Evolutionary conservation across 2,113 vertebrate genomes (phyloP), one percentile per base, ranked within the genome.

Genomic region (Sclerurus mexicanus): DNA sequence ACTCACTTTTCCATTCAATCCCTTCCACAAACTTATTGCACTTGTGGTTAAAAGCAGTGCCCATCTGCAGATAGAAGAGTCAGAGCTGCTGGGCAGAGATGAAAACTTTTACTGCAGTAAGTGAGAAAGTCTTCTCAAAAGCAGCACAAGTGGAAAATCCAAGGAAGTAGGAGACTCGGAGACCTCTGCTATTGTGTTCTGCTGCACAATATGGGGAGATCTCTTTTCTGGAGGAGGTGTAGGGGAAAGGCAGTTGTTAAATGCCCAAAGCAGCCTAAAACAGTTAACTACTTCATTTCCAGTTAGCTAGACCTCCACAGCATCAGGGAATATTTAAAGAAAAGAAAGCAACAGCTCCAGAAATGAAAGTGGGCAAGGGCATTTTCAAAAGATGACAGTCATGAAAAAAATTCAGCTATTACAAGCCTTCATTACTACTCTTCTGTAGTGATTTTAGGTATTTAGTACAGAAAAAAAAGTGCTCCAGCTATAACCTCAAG

Each of bases 51-150:
- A 66, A 63, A 87, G 77, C 24, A 33, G 53, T 59, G 50, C 24
- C 58, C 42, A 46, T 67, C 64, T 76, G 74, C 25, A 90, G 66
- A 85, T 56, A 35, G 53, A 93, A 58, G 37, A 49, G 67, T 37
- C 58, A 35, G 62, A 73, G 58, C 46, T 85, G 71, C 53, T 3
- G 16, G 35, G 35, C 27, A 47, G 71, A 85, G 80, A 28, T 66
- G 42, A 93, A 30, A 89, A 72, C 30, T 91, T 79, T 75, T 72
- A 78, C 58, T 72, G 46, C 46, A 46, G 21, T 30, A 46, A 76
- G 59, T 19, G 58, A 91, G 71, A 87, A 85, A 88, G 46, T 78
- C 74, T 80, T 88, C 72, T 87, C 22, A 75, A 93, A 78, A 76
- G 40, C 25, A 87, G 39, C 71, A 49, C 0, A 10, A 66, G 49